Evolutionary conservation across 1,140 invertebrate species (phyloP), one percentile per base, ranked within the genome.

Genomic region (Meteorus sp.): DNA sequence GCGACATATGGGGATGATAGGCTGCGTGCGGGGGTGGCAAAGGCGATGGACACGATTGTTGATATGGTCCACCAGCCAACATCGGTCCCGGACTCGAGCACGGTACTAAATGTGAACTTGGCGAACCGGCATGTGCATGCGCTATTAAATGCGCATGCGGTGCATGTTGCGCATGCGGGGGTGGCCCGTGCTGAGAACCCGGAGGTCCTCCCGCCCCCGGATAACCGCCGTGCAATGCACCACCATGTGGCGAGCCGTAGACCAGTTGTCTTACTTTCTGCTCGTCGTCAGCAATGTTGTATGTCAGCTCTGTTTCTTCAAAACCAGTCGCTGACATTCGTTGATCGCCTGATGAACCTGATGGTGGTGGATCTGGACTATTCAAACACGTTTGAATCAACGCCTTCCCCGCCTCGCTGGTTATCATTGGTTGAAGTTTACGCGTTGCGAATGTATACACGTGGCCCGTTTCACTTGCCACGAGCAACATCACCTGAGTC

Each of bases 361-460:
- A 91, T 3, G 86, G 82, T 47, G 91, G 91, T 45, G 93, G 93
- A 78, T 99, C 96, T 23, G 97, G 97, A 41, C 95, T 96, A 80
- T 98, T 99, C 22, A 99, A 85, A 80, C 98, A 99, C 52, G 95
- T 98, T 81, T 99, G 97, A 71, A 99, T 99, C 44, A 99, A 84
- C 43, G 94, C 91, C 80, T 99, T 99, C 44, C 97, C 98, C 55
- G 95, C 94, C 73, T 99, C 97, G 67, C 94, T 97, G 11, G 95
- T 98, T 75, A 99, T 99, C 96, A 99, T 99, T 47, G 97, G 98
- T 79, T 99, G 96, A 37, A 99, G 84, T 80, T 99, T 99, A 54
- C 95, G 85, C 44, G 98, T 99, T 27, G 98, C 97, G 83, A 99
- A 99, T 45, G 98, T 99, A 82, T 99, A 99, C 65, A 99, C 97